These are phyloP conservation scores for Coregonus clupeaformis DNA, from an alignment of 2,113 vertebrate species.

Conservation along the genomic window DNA sequence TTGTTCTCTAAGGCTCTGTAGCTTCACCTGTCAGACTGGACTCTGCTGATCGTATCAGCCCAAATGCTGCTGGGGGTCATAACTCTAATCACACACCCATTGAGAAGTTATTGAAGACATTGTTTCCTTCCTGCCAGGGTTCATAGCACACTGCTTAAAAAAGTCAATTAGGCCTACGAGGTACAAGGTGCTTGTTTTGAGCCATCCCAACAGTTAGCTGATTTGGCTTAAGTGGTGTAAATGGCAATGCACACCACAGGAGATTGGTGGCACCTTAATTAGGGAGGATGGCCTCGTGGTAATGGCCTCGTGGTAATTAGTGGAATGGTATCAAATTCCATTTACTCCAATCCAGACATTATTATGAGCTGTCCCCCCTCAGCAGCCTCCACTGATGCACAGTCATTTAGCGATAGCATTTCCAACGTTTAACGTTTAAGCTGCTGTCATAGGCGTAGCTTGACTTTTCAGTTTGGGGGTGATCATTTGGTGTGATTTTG, in stretches of 20 bases:
- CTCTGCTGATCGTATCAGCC: conserved; percentile 11
- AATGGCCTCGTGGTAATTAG: no score
- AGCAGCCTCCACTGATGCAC: background rate
- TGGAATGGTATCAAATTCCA: no score
- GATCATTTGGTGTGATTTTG: no score
- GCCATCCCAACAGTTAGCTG: background rate
- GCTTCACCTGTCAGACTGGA: conserved; percentile 4
- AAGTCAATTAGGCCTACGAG: background rate
- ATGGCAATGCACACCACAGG: background rate
- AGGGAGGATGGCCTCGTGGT: no score
- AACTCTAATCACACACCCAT: conserved; percentile 20
- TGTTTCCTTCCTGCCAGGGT: conserved; percentile 48
- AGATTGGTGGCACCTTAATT: no score
- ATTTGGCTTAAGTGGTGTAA: background rate
- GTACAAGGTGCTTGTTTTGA: conserved; percentile 7
- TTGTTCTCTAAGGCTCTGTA: conserved; percentile 15
- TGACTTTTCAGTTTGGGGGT: no score
- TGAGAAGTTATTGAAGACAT: conserved; percentile 35
- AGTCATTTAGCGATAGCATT: background rate
- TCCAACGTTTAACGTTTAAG: background rate
- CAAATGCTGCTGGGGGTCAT: conserved; percentile 24
- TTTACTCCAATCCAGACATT: no score
- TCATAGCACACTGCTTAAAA: conserved; percentile 26
- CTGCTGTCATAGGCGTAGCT: no score
- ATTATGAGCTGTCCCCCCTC: no score